Percentiles rank a stretch among this genome's conserved stretches.
Evolutionary conservation across 2,888 invertebrate genomes (phyloP).

Genomic region (Nomada flava): DNA sequence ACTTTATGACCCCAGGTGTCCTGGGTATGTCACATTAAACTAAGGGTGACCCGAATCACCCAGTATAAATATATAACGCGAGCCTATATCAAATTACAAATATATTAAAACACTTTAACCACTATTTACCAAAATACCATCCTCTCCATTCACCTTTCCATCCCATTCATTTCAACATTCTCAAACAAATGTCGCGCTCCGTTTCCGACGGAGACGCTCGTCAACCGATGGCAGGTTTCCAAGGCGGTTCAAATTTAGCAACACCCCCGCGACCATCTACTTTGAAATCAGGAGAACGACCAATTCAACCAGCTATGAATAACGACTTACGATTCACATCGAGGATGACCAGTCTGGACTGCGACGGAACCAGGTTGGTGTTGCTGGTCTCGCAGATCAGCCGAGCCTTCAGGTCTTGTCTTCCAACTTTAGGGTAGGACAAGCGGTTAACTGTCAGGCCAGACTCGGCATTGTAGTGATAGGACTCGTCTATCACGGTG

Average conservation of each 20-base stretch:
- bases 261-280: not conserved
- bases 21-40: too few relatives aligned
- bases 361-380: constrained; percentile 92
- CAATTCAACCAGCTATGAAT: not conserved
- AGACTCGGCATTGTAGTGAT: constrained; percentile 88
- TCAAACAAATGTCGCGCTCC: not conserved
- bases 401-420: constrained; percentile 93
- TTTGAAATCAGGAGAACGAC: not conserved
- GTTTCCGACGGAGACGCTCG: not conserved
- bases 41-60: too few relatives aligned
- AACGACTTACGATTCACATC: constrained; percentile 93
- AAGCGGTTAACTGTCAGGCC: constrained; percentile 92
- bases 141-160: not conserved
- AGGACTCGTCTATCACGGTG: constrained; percentile 93
- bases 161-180: not conserved
- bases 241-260: not conserved
- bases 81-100: too few relatives aligned
- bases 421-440: constrained; percentile 91
- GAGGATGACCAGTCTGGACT: constrained; percentile 91
- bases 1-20: too few relatives aligned
- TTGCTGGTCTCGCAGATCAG: constrained; percentile 95
- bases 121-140: not conserved
- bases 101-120: not conserved
- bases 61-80: too few relatives aligned
- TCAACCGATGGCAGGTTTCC: constrained; percentile 17